Evolutionary conservation across 2,888 invertebrate genomes (phyloP), one percentile per base, ranked within the genome.

Genomic region (Pegoplata infirma): DNA sequence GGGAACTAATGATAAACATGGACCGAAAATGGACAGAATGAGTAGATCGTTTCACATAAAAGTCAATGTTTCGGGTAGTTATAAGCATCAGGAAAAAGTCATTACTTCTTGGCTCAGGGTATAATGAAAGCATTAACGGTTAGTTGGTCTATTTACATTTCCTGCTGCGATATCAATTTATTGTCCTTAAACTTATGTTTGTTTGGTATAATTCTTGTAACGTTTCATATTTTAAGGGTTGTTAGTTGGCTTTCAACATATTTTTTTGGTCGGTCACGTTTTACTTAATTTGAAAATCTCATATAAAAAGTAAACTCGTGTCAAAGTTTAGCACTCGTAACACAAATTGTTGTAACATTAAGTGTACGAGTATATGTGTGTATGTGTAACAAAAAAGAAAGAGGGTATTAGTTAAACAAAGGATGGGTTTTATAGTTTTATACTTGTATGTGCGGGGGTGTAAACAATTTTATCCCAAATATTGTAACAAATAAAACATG

Each of bases 311-410:
- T 47, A 21, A 53, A 53, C 61, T 75, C 40, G 56, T 75, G 75
- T 75, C 63, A 68, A 68, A 75, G 74, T 75, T 75, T 68, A 67
- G 59, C 74, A 68, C 74, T 75, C 53, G 67, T 55, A 75, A 75
- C 36, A 56, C 74, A 75, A 75, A 75, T 75, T 63, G 67, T 49
- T 75, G 55, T 55, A 56, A 75, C 61, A 75, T 61, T 63, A 75
- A 75, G 63, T n/a, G n/a, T n/a, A n/a, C n/a, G n/a, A n/a, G n/a
- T n/a, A n/a, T n/a, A n/a, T n/a, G n/a, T n/a, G n/a, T n/a, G n/a
- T 63, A 32, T 32, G 32, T 32, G 21, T 23, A 61, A 55, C 28
- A 49, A 17, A 16, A 55, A 59, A 21, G 16, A 32, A 36, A 32
- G 59, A 40, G 23, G 32, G 16, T 67, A 46, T 56, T 47, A 12